Evolutionary conservation across 2,113 vertebrate species (phyloP).

Genomic region (Dolichallabes microphthalmus): DNA sequence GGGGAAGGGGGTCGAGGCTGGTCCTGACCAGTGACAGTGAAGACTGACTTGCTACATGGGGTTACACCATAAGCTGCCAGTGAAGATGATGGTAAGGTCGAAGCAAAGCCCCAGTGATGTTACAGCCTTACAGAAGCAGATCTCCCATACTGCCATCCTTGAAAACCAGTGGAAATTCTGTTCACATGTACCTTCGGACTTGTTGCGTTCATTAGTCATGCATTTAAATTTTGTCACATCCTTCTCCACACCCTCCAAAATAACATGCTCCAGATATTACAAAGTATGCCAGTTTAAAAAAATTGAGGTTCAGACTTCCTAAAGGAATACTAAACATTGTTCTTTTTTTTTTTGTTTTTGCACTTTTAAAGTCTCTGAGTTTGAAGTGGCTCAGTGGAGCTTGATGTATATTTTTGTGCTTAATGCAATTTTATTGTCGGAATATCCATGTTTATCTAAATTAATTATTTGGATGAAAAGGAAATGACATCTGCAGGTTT

Average conservation of each 20-base stretch:
- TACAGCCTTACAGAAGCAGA: conserved; percentile 94
- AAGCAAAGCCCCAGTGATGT: conserved; percentile 80
- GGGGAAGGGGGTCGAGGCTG: conserved; percentile 98
- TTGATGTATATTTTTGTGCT: conserved; percentile 82
- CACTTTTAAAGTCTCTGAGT: conserved; percentile 78
- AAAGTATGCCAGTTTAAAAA: conserved; percentile 71
- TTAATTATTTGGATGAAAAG: conserved; percentile 86
- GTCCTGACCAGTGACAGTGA: conserved; percentile 99
- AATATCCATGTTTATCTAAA: conserved; percentile 93
- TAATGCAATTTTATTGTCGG: conserved; percentile 77
- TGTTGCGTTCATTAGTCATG: conserved; percentile 56
- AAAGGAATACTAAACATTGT: conserved; percentile 48
- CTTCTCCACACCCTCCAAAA: conserved; percentile 47
- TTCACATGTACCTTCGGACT: conserved; percentile 60
- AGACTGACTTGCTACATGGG: conserved; percentile 99
- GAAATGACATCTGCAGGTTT: conserved; percentile 85
- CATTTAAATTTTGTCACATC: conserved; percentile 38
- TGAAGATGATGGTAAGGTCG: conserved; percentile 92
- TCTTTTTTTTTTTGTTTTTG: conserved; percentile 65
- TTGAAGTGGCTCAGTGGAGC: conserved; percentile 83
- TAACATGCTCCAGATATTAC: conserved; percentile 67
- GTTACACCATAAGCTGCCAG: conserved; percentile 99
- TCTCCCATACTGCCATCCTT: conserved; percentile 71
- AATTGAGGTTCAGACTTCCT: conserved; percentile 63
- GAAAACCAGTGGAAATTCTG: conserved; percentile 60